These are phyloP conservation scores for Cheilosia soror DNA, from an alignment of 2,888 invertebrate species.

Conservation along the genomic window DNA sequence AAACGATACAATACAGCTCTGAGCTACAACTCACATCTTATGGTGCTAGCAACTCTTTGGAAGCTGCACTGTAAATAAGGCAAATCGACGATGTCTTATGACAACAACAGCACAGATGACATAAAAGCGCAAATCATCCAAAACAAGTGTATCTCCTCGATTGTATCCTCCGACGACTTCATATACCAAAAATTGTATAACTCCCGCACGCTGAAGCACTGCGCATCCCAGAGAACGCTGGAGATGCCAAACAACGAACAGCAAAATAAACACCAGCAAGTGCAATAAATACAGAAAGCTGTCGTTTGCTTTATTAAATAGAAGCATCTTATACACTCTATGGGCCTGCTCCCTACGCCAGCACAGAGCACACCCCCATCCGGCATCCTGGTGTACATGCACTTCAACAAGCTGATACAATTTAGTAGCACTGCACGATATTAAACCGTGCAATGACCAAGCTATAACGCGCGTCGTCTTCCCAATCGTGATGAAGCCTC, in stretches of 20 bases:
- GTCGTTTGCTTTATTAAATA: conserved; percentile 69
- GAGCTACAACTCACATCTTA: neutral
- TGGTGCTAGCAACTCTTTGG: neutral
- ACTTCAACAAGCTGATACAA: conserved; percentile 29
- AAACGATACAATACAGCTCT: too few species aligned
- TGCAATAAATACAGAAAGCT: conserved; percentile 68
- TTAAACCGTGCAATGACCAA: conserved; percentile 42
- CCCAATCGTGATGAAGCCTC: conserved; percentile 12
- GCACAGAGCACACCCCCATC: neutral
- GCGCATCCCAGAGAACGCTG: neutral
- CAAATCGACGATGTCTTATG: conserved; percentile 10
- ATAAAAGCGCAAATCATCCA: conserved; percentile 50
- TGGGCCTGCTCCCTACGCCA: neutral
- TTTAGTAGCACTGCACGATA: conserved; percentile 42
- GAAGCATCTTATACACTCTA: conserved; percentile 34
- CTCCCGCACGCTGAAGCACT: conserved; percentile 11
- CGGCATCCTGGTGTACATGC: neutral
- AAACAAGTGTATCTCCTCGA: conserved; percentile 10
- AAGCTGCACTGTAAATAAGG: conserved; percentile 49
- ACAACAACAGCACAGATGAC: conserved; percentile 7
- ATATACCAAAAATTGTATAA: conserved; percentile 30
- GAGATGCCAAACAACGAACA: neutral
- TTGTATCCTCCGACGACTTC: conserved; percentile 5
- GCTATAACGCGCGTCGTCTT: conserved; percentile 49
- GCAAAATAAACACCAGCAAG: conserved; percentile 44